Percentiles rank a stretch among this genome's conserved stretches.
phyloP scores from a whole-genome alignment of 2,888 invertebrate species.

The Melanostoma mellinum region DNA sequence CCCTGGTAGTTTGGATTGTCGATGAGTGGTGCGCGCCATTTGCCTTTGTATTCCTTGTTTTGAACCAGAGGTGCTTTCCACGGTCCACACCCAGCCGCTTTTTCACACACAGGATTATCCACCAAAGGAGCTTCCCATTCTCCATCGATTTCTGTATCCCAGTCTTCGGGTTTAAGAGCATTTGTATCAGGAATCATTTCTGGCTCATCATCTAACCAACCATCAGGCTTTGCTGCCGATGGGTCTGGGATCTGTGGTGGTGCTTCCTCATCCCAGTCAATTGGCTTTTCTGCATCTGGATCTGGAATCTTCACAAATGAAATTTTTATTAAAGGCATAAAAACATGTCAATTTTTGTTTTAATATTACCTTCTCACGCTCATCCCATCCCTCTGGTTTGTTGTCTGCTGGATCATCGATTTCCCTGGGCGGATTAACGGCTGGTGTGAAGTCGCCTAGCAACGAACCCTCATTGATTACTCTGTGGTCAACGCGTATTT shows the following conservation, averaged over 20 bases:
- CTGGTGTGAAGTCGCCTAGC: conserved; percentile 94
- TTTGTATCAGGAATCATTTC: conserved; percentile 93
- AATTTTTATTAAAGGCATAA: background rate
- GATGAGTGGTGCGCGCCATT: conserved; percentile 94
- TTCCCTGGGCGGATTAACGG: conserved; percentile 97
- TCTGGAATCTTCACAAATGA: conserved; percentile 87
- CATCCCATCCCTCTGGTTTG: conserved; percentile 98
- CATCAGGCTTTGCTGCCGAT: conserved; percentile 91
- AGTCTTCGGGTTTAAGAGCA: conserved; percentile 94
- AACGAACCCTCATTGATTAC: conserved; percentile 93
- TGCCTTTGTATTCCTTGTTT: conserved; percentile 96
- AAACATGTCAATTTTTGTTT: background rate
- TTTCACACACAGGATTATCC: conserved; percentile 92
- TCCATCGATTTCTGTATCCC: conserved; percentile 99
- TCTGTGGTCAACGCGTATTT: conserved; percentile 91
- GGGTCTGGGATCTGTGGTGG: conserved; percentile 95
- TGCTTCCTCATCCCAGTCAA: conserved; percentile 98
- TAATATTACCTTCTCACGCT: conserved; percentile 87
- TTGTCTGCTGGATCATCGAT: conserved; percentile 94
- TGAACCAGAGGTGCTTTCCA: conserved; percentile 93
- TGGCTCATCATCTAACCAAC: conserved; percentile 96
- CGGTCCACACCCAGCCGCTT: conserved; percentile 93
- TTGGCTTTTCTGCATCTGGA: conserved; percentile 93
- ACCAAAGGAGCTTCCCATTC: conserved; percentile 98
- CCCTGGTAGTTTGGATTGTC: conserved; percentile 97